Evolutionary conservation across 2,113 vertebrate species (phyloP).

Genomic region (Sterna hirundo): DNA sequence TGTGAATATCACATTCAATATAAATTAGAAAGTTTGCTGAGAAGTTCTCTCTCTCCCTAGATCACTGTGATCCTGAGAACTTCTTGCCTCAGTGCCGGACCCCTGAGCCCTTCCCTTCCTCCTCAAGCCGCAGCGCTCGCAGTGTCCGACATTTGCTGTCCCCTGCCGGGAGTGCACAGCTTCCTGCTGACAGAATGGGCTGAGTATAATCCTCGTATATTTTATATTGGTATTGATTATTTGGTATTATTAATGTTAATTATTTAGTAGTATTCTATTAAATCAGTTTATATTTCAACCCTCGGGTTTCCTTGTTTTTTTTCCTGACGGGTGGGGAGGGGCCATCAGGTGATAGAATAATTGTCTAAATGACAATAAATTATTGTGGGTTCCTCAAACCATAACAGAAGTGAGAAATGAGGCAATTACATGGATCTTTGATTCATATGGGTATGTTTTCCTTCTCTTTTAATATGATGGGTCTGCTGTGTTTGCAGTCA

Average conservation of each 20-base stretch:
- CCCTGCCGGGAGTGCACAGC: background rate
- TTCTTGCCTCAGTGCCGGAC: background rate
- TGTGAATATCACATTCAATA: background rate
- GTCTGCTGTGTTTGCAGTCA: background rate
- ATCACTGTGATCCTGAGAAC: background rate
- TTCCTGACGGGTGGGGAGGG: background rate
- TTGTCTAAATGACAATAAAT: background rate
- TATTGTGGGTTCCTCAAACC: background rate
- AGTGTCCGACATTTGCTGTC: background rate
- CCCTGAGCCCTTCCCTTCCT: background rate
- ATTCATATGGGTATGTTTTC: background rate
- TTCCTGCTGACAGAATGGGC: background rate
- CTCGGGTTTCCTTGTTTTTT: background rate
- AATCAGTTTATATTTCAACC: background rate
- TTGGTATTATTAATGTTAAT: background rate
- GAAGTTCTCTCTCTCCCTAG: background rate
- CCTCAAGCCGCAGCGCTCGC: background rate
- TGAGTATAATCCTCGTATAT: background rate
- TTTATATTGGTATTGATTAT: background rate
- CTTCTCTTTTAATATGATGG: background rate
- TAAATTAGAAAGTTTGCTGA: background rate
- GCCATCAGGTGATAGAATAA: background rate
- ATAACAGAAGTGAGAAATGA: background rate
- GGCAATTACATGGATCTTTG: background rate
- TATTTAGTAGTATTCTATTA: background rate